Conservation (phyloP, 2,797 vertebrate species). For the Labeo calbasu region DNA sequence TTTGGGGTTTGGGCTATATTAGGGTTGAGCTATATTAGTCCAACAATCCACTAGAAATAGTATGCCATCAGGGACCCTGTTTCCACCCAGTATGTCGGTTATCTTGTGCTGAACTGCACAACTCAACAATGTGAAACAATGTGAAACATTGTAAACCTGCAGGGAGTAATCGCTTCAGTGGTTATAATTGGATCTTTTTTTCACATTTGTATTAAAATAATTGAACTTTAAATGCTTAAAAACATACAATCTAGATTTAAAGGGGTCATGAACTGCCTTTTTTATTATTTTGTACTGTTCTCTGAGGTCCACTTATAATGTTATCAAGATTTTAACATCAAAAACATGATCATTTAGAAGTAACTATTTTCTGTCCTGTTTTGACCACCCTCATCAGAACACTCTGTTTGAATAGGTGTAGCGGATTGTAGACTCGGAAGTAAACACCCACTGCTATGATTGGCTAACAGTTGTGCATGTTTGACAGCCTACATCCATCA, state of each 20-base stretch:
- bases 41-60: conserved; percentile 10
- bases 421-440: too few species aligned
- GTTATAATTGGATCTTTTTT: background rate
- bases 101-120: background rate
- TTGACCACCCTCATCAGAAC: too few species aligned
- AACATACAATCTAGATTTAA: background rate
- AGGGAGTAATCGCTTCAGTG: background rate
- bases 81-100: background rate
- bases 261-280: too few species aligned
- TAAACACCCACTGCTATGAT: too few species aligned
- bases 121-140: background rate
- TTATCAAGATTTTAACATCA: too few species aligned
- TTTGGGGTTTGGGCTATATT: background rate
- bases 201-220: background rate
- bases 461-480: too few species aligned
- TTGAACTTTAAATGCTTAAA: background rate
- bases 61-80: background rate
- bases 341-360: too few species aligned
- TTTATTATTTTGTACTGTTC: too few species aligned
- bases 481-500: too few species aligned
- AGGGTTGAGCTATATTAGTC: background rate
- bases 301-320: too few species aligned
- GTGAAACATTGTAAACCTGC: background rate
- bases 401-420: too few species aligned
- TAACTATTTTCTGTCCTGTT: too few species aligned